Base-by-base conservation (phyloP, 2,113 vertebrate species). In the Butorides virescens region DNA sequence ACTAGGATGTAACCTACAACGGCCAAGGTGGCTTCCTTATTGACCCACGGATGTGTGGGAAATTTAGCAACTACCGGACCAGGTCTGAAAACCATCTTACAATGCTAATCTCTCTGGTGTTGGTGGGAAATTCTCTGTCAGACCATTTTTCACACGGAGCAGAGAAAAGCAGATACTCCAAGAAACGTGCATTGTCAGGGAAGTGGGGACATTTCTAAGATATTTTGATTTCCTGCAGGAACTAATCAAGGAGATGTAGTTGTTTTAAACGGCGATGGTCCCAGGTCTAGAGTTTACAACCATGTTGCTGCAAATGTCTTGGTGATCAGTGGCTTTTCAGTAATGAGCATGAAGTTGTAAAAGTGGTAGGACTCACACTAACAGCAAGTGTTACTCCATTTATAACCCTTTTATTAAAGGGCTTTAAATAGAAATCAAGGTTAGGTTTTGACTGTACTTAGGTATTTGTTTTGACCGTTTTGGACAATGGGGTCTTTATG, bases 21-120 rank as follows among this genome's bases (percentile, higher is more conserved):
- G 71, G 91, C 68, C 83, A 87, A 91, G 91, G 92, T 93, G 91
- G 74, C 95, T 98, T 97, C 91, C 97, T 94, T 97, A 90, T 84
- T 95, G 95, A 98, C 94, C 80, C 9, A 22, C 8, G 11, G 58
- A 72, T 96, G 94, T 96, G 87, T 97, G 95, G 95, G 97, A 97
- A 97, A 98, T 96, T 89, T 92, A 95, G 95, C 95, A 97, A 91
- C 95, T 86, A 73, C 76, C 15, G 19, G 44, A 42, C 50, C n/a
- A 68, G 66, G 34, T 94, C 96, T 98, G 90, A 65, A 94, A 93
- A 79, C 82, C 79, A 15, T 88, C 42, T 84, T 94, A 46, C 59
- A 59, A 58, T 55, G 37, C 61, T 76, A 36, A 83, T 86, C 55
- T 93, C 96, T 68, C 95, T 87, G 88, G 90, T 73, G 61, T 91